Evolutionary conservation across 2,797 vertebrate species (phyloP).

Genomic region (Acanthornis magna): DNA sequence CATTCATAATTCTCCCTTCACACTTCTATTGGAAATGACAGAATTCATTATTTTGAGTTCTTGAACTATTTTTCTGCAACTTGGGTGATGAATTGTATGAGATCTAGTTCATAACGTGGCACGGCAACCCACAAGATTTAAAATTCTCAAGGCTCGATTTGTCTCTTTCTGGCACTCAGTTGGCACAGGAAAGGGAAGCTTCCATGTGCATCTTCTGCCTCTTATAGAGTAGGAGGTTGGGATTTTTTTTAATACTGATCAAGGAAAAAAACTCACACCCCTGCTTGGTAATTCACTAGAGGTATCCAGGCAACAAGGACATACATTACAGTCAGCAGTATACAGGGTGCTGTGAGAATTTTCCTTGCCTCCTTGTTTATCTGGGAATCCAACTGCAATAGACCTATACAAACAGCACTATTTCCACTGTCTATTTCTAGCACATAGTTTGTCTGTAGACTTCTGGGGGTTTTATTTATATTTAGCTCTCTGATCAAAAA

Average conservation of each 20-base stretch:
- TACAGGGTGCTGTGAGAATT: neutral
- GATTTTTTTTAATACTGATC: constrained; percentile 17
- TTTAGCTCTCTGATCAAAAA: neutral
- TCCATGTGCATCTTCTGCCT: neutral
- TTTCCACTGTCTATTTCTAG: neutral
- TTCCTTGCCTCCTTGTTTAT: neutral
- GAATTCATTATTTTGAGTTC: constrained; percentile 75
- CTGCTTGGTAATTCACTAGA: constrained; percentile 8
- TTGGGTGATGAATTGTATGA: constrained; percentile 69
- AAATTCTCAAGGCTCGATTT: constrained; percentile 49
- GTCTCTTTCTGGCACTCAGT: constrained; percentile 9
- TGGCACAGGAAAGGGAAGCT: neutral
- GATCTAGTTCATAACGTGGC: constrained; percentile 67
- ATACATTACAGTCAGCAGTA: neutral
- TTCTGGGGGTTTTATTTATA: neutral
- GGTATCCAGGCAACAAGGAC: constrained; percentile 45
- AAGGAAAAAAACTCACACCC: neutral
- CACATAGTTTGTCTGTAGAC: neutral
- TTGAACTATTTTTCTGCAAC: constrained; percentile 71
- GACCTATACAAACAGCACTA: neutral
- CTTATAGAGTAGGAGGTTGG: neutral
- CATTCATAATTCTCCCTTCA: constrained; percentile 76
- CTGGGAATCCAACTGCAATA: neutral
- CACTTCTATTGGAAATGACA: constrained; percentile 75
- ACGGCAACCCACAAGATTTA: constrained; percentile 58